Evolutionary conservation across 2,797 vertebrate species (phyloP).

Genomic region (Epinephelus awoara): DNA sequence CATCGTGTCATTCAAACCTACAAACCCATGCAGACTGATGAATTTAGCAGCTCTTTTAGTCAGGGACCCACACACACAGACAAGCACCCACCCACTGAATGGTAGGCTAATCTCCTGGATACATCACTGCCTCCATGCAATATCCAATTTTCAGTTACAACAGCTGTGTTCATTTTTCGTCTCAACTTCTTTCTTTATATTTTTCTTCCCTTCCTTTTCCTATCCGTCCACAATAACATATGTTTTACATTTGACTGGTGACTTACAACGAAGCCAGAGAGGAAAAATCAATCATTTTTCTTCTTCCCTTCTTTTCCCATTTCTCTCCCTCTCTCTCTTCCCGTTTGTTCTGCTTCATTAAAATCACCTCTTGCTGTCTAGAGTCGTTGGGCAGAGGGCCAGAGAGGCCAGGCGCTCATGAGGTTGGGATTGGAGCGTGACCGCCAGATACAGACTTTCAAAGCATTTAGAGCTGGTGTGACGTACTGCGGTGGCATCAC

Average conservation of each 20-base stretch:
- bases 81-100: slow-evolving; percentile 2
- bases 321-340: slow-evolving; percentile 37
- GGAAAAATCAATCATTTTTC: slow-evolving; percentile 52
- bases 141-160: slow-evolving; percentile 24
- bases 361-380: slow-evolving; percentile 57
- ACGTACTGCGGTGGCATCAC: slow-evolving; percentile 36
- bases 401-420: slow-evolving; percentile 59
- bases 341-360: slow-evolving; percentile 75
- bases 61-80: not conserved
- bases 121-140: slow-evolving; percentile 9
- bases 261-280: slow-evolving; percentile 31
- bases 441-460: slow-evolving; percentile 39
- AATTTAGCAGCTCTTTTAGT: not conserved
- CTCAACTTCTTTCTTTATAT: slow-evolving; percentile 14
- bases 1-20: slow-evolving; percentile 8
- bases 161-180: slow-evolving; percentile 38
- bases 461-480: slow-evolving; percentile 55
- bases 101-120: slow-evolving; percentile 8
- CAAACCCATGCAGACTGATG: slow-evolving; percentile 3
- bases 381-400: slow-evolving; percentile 43
- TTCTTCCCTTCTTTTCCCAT: slow-evolving; percentile 28
- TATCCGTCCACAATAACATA: slow-evolving; percentile 51
- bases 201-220: slow-evolving; percentile 9
- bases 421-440: slow-evolving; percentile 67
- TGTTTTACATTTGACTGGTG: slow-evolving; percentile 56